These are phyloP conservation scores for Lepidocyrtinus sp. DNA, from an alignment of 2,888 invertebrate species.

Conservation along the genomic window DNA sequence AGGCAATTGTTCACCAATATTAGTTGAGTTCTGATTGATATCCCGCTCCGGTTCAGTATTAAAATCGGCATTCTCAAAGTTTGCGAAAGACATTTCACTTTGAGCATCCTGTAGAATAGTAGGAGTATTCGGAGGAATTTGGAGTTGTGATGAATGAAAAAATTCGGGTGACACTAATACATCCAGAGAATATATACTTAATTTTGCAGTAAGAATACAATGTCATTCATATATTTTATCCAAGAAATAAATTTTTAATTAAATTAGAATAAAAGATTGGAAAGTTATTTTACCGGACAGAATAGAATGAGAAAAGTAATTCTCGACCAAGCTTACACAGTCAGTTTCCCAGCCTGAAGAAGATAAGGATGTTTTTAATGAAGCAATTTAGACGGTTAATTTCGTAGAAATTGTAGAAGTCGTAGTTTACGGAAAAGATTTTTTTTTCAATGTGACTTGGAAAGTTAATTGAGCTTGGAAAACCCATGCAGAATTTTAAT, in stretches of 20 bases:
- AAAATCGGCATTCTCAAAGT: not conserved
- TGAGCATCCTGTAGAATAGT: not conserved
- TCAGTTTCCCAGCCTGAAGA: conserved; percentile 46
- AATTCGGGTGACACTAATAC: not conserved
- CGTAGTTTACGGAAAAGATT: no score
- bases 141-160: not conserved
- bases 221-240: no score
- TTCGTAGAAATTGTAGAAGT: no score
- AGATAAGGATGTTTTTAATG: no score
- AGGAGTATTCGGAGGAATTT: not conserved
- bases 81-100: not conserved
- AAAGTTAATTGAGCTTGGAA: no score
- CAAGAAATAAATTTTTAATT: no score
- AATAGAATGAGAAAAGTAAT: conserved; percentile 44
- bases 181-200: not conserved
- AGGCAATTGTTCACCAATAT: not conserved
- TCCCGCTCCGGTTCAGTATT: conserved; percentile 13
- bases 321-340: conserved; percentile 41
- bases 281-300: conserved; percentile 47
- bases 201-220: no score
- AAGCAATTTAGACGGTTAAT: no score
- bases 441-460: no score
- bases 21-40: conserved; percentile 44
- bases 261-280: not conserved
- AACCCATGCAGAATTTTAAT: no score